phyloP scores from a whole-genome alignment of 2,113 vertebrate species.

The Leptodactylus fuscus region DNA sequence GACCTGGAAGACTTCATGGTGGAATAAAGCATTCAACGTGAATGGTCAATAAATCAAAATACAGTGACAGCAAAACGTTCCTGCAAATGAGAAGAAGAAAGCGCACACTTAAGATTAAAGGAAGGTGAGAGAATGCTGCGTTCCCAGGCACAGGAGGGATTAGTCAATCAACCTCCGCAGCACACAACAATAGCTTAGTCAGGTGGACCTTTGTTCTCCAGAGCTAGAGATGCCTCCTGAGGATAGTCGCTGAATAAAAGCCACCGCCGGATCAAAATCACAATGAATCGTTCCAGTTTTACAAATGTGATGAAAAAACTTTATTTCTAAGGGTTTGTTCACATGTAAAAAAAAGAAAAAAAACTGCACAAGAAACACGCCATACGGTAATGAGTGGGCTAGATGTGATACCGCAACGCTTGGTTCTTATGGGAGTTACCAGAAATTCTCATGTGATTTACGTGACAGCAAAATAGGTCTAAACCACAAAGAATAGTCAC shows the following conservation, averaged over 20 bases:
- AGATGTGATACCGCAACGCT: too few species aligned
- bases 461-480: too few species aligned
- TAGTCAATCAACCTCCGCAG: constrained; percentile 26
- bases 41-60: constrained; percentile 68
- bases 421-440: too few species aligned
- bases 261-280: constrained; percentile 12
- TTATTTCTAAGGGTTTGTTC: too few species aligned
- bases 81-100: constrained; percentile 51
- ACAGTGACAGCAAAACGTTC: constrained; percentile 60
- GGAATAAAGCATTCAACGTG: constrained; percentile 58
- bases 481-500: too few species aligned
- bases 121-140: constrained; percentile 55
- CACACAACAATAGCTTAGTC: constrained; percentile 43
- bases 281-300: background rate
- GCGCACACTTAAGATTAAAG: constrained; percentile 53
- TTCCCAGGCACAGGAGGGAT: constrained; percentile 59
- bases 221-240: background rate
- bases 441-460: too few species aligned
- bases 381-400: too few species aligned
- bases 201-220: constrained; percentile 1
- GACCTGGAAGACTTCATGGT: constrained; percentile 57
- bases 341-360: too few species aligned
- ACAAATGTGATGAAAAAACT: background rate
- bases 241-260: constrained; percentile 29
- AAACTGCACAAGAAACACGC: too few species aligned